These are phyloP conservation scores for Podocnemis expansa DNA, from an alignment of 2,113 vertebrate species.

Conservation along the genomic window DNA sequence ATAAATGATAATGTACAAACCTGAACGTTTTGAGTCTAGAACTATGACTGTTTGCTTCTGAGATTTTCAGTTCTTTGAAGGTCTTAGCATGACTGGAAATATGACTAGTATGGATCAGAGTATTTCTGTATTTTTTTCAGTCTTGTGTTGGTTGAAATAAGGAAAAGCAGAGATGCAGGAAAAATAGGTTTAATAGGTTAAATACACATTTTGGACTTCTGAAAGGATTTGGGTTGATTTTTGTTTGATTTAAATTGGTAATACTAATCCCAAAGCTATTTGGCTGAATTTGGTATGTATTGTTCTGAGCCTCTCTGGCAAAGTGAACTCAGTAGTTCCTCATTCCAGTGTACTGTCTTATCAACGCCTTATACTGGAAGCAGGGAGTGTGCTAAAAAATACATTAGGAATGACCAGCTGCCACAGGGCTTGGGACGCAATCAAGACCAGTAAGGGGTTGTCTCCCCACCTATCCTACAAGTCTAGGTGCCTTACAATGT, in stretches of 20 bases:
- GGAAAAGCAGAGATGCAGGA: background rate
- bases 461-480: background rate
- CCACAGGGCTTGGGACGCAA: background rate
- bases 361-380: background rate
- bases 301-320: background rate
- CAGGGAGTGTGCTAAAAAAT: background rate
- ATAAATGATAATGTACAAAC: background rate
- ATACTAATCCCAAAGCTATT: background rate
- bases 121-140: background rate
- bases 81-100: background rate
- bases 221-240: accelerated
- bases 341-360: background rate
- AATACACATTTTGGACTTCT: background rate
- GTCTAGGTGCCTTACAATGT: background rate
- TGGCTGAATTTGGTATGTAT: background rate
- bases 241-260: background rate
- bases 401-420: background rate
- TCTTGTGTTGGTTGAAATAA: background rate
- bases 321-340: background rate
- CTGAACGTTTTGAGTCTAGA: background rate
- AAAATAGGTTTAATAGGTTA: background rate
- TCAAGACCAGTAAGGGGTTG: background rate
- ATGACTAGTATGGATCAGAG: background rate
- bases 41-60: background rate
- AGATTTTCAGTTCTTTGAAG: background rate